Evolutionary conservation across 2,888 invertebrate species (phyloP).

Genomic region (Sympetrum striolatum): DNA sequence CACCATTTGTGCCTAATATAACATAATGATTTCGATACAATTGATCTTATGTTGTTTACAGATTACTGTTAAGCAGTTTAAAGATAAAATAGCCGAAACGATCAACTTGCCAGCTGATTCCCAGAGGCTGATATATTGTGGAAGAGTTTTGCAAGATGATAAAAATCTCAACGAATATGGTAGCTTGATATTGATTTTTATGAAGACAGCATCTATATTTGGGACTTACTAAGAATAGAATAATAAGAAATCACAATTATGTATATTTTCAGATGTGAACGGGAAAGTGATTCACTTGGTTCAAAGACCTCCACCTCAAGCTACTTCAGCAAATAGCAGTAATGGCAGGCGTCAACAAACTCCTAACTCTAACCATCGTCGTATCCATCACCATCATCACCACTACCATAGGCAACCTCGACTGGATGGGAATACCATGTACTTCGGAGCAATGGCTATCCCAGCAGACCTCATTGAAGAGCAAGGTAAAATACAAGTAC

Average conservation of each 20-base stretch:
- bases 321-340: conserved; percentile 50
- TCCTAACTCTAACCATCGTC: conserved; percentile 57
- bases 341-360: conserved; percentile 49
- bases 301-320: conserved; percentile 80
- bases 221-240: too few species aligned
- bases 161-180: conserved; percentile 85
- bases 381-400: conserved; percentile 57
- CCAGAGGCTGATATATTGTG: conserved; percentile 92
- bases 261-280: conserved; percentile 72
- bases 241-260: neutral
- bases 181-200: conserved; percentile 56
- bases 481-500: neutral
- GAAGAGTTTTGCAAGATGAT: conserved; percentile 90
- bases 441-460: conserved; percentile 67
- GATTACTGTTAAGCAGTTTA: conserved; percentile 83
- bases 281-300: conserved; percentile 94
- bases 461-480: conserved; percentile 60
- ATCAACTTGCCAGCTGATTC: conserved; percentile 81
- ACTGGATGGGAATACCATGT: conserved; percentile 63
- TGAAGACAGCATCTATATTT: too few species aligned
- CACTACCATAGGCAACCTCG: conserved; percentile 55
- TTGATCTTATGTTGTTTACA: conserved; percentile 57
- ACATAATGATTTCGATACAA: neutral
- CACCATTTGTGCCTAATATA: neutral
- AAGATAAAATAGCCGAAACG: conserved; percentile 77